phyloP scores from a whole-genome alignment of 2,797 vertebrate genomes.

The Megaceryle alcyon region DNA sequence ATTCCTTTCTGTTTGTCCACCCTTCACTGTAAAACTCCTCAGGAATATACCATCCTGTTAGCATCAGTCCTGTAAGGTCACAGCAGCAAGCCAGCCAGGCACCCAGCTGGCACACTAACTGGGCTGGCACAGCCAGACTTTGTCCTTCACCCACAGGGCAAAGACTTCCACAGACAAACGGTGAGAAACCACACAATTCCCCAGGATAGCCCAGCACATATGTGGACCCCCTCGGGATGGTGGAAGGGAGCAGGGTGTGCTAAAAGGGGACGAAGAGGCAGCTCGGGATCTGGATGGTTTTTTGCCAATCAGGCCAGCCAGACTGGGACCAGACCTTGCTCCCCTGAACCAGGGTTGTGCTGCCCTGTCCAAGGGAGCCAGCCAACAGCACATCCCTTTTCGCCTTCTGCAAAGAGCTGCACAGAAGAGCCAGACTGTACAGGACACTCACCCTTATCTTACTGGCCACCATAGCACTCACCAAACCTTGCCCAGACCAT shows the following conservation, averaged over 20 bases:
- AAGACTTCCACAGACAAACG: neutral
- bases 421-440: rapidly evolving
- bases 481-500: neutral
- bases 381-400: neutral
- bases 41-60: neutral
- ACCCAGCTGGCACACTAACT: rapidly evolving
- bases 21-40: neutral
- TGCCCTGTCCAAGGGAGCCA: rapidly evolving
- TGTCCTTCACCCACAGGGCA: no score
- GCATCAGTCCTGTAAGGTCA: neutral
- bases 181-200: neutral
- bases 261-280: neutral
- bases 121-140: neutral
- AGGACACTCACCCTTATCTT: neutral
- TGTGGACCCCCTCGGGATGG: neutral
- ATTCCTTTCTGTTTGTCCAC: neutral
- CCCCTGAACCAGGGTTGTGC: neutral
- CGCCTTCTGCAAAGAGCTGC: rapidly evolving
- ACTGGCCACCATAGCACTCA: rapidly evolving
- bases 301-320: neutral
- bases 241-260: neutral
- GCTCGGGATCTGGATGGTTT: neutral
- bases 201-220: neutral
- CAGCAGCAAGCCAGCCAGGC: neutral
- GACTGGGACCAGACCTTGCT: neutral